Percentiles rank a stretch among this genome's conserved stretches.
phyloP scores from a whole-genome alignment of 2,888 invertebrate genomes.

The Dexiosoma caninum region DNA sequence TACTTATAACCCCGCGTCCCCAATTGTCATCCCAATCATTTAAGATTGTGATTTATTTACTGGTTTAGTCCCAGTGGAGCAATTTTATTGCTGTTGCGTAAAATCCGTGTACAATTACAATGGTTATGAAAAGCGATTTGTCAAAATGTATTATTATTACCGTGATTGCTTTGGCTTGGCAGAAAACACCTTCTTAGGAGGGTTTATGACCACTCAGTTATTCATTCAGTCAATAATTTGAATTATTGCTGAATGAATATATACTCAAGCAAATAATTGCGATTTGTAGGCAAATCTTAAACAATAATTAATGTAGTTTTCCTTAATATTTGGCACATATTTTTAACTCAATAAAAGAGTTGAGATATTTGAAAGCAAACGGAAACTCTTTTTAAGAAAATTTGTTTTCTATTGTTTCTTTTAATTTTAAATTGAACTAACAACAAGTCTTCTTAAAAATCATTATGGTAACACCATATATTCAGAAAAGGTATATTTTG shows the following conservation, averaged over 20 bases:
- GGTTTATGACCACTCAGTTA: background rate
- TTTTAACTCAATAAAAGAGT: too few relatives aligned
- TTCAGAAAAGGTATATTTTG: too few relatives aligned
- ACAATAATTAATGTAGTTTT: too few relatives aligned
- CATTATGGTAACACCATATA: too few relatives aligned
- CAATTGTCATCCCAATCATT: background rate
- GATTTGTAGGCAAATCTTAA: background rate
- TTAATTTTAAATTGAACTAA: too few relatives aligned
- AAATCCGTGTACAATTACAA: constrained; percentile 23
- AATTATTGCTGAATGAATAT: constrained; percentile 25
- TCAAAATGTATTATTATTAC: constrained; percentile 54
- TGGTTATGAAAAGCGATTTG: constrained; percentile 47
- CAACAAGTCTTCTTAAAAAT: too few relatives aligned
- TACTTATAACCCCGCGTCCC: background rate
- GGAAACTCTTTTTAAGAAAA: too few relatives aligned
- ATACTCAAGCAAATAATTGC: background rate
- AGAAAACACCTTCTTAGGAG: constrained; percentile 35
- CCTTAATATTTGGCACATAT: too few relatives aligned
- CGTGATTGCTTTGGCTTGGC: constrained; percentile 20
- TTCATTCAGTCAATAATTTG: constrained; percentile 17
- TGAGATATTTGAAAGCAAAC: too few relatives aligned
- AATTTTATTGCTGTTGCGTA: constrained; percentile 22
- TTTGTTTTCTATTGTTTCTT: too few relatives aligned
- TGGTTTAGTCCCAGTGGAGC: constrained; percentile 44
- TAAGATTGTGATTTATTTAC: constrained; percentile 43